These are phyloP conservation scores for Rhadina sibilatrix DNA, from an alignment of 2,113 vertebrate species.

Conservation along the genomic window DNA sequence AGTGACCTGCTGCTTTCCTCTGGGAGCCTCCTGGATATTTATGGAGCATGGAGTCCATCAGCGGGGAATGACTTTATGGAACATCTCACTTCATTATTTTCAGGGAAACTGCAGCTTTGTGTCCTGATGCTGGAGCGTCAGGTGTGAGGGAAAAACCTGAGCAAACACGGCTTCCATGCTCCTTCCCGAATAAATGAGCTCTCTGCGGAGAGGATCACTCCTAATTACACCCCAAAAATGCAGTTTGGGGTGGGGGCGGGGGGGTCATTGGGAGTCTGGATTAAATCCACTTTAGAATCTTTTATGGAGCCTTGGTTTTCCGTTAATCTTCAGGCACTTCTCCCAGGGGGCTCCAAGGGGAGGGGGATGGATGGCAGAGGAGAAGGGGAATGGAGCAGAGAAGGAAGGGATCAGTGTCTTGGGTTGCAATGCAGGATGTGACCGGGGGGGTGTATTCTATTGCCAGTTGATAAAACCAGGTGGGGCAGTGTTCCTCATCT, in stretches of 20 bases:
- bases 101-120: neutral
- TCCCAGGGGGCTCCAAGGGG: neutral
- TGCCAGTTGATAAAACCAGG: neutral
- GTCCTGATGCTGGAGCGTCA: constrained; percentile 17
- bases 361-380: neutral
- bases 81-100: constrained; percentile 66
- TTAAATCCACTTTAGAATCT: neutral
- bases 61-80: constrained; percentile 39
- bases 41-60: neutral
- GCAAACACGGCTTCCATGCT: neutral
- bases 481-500: no score
- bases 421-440: neutral
- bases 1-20: neutral
- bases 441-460: neutral
- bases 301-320: neutral
- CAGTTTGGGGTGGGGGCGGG: neutral
- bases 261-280: neutral
- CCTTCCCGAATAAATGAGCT: constrained; percentile 26
- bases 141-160: neutral
- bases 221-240: constrained; percentile 17
- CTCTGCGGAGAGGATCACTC: constrained; percentile 12
- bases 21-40: constrained; percentile 21
- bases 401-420: neutral
- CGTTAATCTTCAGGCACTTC: neutral
- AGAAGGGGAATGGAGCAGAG: neutral